Percentiles rank a stretch among this genome's conserved stretches.
phyloP scores from a whole-genome alignment of 2,888 invertebrate species.

The Colletes collaris region DNA sequence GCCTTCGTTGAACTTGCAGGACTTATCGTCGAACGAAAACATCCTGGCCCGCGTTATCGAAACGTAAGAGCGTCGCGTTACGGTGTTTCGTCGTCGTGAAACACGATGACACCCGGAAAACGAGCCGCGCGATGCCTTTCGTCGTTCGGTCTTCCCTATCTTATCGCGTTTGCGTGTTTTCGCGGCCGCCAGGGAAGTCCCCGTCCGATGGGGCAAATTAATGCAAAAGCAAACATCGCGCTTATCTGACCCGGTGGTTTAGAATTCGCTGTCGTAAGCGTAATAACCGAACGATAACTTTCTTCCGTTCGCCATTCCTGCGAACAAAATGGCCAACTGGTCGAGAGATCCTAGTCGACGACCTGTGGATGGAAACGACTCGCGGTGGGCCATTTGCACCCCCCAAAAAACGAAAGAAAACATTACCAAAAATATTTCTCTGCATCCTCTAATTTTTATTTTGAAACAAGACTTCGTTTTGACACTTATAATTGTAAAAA shows the following conservation, averaged over 20 bases:
- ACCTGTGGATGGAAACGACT: background rate
- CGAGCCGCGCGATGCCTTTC: conserved; percentile 21
- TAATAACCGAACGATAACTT: conserved; percentile 9
- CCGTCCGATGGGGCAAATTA: conserved; percentile 2
- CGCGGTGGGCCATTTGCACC: too few relatives aligned
- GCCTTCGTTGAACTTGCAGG: too few relatives aligned
- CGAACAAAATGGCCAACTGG: background rate
- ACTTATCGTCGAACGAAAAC: background rate
- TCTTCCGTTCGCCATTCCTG: background rate
- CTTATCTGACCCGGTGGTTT: conserved; percentile 28
- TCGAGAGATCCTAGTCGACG: background rate
- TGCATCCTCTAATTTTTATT: too few relatives aligned
- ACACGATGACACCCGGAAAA: conserved; percentile 13
- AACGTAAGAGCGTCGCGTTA: background rate
- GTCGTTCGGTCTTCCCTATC: conserved; percentile 45
- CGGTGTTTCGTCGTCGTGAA: background rate
- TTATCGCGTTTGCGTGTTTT: conserved; percentile 42
- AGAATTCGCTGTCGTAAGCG: conserved; percentile 15
- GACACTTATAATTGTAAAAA: too few relatives aligned
- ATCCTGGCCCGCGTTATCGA: too few relatives aligned
- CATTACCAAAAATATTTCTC: too few relatives aligned
- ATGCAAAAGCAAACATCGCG: conserved; percentile 16
- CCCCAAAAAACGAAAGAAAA: too few relatives aligned
- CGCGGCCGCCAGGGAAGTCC: conserved; percentile 11
- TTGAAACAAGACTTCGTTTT: too few relatives aligned